Percentiles rank a stretch among this genome's conserved stretches.
These are phyloP conservation scores for Rana temporaria DNA, from an alignment of 2,113 vertebrate species.

Conservation along the genomic window DNA sequence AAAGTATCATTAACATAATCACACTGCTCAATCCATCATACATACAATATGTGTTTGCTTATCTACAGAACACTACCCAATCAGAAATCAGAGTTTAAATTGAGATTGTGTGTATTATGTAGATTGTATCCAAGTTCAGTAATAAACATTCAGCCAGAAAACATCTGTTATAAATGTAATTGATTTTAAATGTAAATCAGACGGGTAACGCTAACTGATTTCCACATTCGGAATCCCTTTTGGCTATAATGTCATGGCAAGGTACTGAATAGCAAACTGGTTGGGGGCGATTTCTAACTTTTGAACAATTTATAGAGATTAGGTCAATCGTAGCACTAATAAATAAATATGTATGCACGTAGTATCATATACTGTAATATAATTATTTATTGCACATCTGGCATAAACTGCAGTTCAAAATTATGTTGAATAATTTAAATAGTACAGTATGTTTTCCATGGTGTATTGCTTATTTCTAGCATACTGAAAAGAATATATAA, in stretches of 20 bases:
- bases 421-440: too few species aligned
- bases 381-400: not conserved
- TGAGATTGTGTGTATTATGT: constrained; percentile 4
- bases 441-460: too few species aligned
- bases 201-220: not conserved
- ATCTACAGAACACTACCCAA: constrained; percentile 21
- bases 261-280: not conserved
- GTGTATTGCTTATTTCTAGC: too few species aligned
- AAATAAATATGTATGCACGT: not conserved
- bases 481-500: too few species aligned
- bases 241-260: not conserved
- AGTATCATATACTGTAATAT: not conserved
- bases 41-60: constrained; percentile 41
- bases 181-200: constrained; percentile 24
- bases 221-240: constrained; percentile 2
- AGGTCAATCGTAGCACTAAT: not conserved
- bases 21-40: constrained; percentile 33
- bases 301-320: not conserved
- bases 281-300: not conserved
- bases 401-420: too few species aligned
- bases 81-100: constrained; percentile 18
- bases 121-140: constrained; percentile 10
- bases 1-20: not conserved
- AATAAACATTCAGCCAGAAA: constrained; percentile 17
- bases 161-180: constrained; percentile 31